Evolutionary conservation across 2,797 vertebrate species (phyloP).

Genomic region (Notolabrus celidotus): DNA sequence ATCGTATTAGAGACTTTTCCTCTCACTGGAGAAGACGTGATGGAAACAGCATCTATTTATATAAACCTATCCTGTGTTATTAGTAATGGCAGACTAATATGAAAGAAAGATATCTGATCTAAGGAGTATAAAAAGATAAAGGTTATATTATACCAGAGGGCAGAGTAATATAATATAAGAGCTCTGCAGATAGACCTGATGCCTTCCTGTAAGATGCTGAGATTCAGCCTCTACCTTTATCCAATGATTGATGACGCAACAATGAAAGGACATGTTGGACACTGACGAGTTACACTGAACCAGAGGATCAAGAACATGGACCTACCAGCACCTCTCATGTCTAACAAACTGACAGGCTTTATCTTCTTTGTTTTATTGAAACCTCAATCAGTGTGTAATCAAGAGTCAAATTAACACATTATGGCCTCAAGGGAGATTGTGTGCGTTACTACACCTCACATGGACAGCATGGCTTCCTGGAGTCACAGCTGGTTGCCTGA

Average conservation of each 20-base stretch:
- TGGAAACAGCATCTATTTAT: background rate
- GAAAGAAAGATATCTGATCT: background rate
- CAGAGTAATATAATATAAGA: conserved; percentile 7
- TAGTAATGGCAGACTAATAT: background rate
- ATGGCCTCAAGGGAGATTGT: too few relatives aligned
- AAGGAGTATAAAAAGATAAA: background rate
- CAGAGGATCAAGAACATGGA: background rate
- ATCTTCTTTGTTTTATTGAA: too few relatives aligned
- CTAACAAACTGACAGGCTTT: background rate
- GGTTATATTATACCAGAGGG: background rate
- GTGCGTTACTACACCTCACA: too few relatives aligned
- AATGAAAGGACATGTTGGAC: background rate
- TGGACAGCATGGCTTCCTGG: too few relatives aligned
- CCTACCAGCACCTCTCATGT: background rate
- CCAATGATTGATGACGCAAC: background rate
- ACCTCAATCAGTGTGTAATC: too few relatives aligned
- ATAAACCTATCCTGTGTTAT: background rate
- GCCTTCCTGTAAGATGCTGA: background rate
- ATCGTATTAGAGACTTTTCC: too few relatives aligned
- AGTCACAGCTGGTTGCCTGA: too few relatives aligned
- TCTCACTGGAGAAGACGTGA: too few relatives aligned
- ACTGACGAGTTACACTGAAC: background rate
- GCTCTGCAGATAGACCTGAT: background rate
- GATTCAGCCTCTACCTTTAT: background rate
- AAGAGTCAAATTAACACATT: too few relatives aligned